Evolutionary conservation across 2,113 vertebrate genomes (phyloP), one percentile per base, ranked within the genome.

Genomic region (Tragelaphus buxtoni): DNA sequence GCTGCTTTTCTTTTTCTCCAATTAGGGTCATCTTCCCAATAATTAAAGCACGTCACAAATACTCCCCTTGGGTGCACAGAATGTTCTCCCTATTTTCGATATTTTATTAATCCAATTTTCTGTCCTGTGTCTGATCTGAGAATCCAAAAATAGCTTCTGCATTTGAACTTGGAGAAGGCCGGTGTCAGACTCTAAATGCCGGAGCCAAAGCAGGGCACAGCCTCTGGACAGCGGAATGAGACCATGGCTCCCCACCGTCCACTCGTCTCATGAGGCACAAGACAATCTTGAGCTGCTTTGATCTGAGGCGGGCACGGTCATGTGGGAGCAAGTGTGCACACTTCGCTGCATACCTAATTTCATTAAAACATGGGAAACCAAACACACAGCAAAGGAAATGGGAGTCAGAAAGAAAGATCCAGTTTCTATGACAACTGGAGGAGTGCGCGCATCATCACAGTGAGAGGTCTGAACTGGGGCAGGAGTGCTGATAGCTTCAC

Each of bases 341-440:
- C 83, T 97, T 97, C 77, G 74, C 85, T 81, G 95, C 65, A 72
- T 86, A 90, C 65, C 42, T 97, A 93, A 97, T 98, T 98, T 97
- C 97, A 98, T 98, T 97, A 96, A 96, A 93, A 92, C 94, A 90
- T 60, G 58, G 81, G 91, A 97, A 97, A 95, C 85, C 85, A 98
- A 97, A 98, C 65, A 97, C 95, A 96, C n/a, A 95, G 85, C 97
- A 95, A 95, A 95, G 86, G 90, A 76, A 63, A 94, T 81, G 76
- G 55, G 96, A 92, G 96, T 97, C 92, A 97, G 56, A 60, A 90
- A 96, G 93, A 97, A 97, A 93, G 95, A 97, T 96, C 84, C 51
- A 8, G 98, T 98, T 98, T 98, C 98, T 97, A 98, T 98, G 98
- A 97, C 98, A 98, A 98, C 98, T 72, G 85, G 94, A 97, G 49